Evolutionary conservation across 2,888 invertebrate genomes (phyloP).

Genomic region (Cryptocheilus praepositus): DNA sequence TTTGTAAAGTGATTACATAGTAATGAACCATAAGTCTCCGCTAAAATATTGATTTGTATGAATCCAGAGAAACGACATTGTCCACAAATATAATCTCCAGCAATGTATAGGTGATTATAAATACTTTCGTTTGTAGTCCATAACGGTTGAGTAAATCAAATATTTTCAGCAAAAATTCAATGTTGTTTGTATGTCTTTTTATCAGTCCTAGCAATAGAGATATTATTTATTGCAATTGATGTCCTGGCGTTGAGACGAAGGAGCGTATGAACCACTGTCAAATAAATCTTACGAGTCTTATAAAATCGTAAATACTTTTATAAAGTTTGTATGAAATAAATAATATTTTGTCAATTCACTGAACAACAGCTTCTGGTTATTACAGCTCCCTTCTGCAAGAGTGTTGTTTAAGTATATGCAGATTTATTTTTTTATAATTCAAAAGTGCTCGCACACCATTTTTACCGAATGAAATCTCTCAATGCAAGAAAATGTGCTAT

Average conservation of each 20-base stretch:
- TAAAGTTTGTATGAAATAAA: conserved; percentile 9
- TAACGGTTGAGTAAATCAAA: conserved; percentile 2
- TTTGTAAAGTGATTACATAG: too few relatives aligned
- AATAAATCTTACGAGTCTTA: neutral
- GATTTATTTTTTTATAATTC: conserved; percentile 3
- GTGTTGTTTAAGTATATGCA: neutral
- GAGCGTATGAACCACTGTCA: conserved; percentile 2
- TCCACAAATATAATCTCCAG: neutral
- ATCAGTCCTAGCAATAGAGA: neutral
- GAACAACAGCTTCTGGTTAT: neutral
- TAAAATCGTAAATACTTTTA: conserved; percentile 9
- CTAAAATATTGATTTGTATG: too few relatives aligned
- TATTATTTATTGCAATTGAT: conserved; percentile 9
- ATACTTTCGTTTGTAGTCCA: neutral
- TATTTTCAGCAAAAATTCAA: neutral
- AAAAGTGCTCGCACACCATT: neutral
- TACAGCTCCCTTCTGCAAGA: neutral
- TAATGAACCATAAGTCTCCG: too few relatives aligned
- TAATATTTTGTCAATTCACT: conserved; percentile 8
- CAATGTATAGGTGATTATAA: conserved; percentile 1
- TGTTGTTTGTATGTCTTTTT: conserved; percentile 1
- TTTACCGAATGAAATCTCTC: neutral
- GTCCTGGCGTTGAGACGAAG: neutral
- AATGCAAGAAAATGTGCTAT: conserved; percentile 16
- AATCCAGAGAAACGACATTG: too few relatives aligned